Evolutionary conservation across 2,888 invertebrate genomes (phyloP).

Genomic region (Drosophila melanosoma): DNA sequence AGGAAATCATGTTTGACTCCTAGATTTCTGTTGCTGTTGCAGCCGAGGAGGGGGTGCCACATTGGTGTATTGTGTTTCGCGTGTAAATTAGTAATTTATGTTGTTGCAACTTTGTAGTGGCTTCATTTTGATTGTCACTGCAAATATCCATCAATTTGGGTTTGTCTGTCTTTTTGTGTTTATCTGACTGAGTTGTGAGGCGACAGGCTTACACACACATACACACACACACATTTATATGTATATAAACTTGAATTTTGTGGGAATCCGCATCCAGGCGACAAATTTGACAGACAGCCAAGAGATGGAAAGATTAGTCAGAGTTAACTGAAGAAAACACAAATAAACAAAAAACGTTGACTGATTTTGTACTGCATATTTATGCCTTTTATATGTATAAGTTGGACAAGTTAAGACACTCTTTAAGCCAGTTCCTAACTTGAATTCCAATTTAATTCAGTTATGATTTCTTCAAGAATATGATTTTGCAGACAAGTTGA

Average conservation of each 20-base stretch:
- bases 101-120: constrained; percentile 41
- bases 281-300: constrained; percentile 17
- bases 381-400: background rate
- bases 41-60: background rate
- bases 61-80: constrained; percentile 40
- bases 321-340: background rate
- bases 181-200: background rate
- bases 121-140: constrained; percentile 44
- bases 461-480: background rate
- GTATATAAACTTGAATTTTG: constrained; percentile 2
- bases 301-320: constrained; percentile 6
- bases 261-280: constrained; percentile 33
- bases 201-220: background rate
- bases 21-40: background rate
- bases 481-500: background rate
- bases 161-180: constrained; percentile 7
- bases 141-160: background rate
- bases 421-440: background rate
- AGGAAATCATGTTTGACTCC: constrained; percentile 17
- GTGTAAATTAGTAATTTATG: constrained; percentile 74
- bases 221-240: background rate
- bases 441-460: background rate
- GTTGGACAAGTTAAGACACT: background rate
- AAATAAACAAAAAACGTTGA: background rate
- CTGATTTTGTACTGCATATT: background rate